These are phyloP conservation scores for Drosophila emarginata DNA, from an alignment of 2,888 invertebrate species.

Conservation along the genomic window DNA sequence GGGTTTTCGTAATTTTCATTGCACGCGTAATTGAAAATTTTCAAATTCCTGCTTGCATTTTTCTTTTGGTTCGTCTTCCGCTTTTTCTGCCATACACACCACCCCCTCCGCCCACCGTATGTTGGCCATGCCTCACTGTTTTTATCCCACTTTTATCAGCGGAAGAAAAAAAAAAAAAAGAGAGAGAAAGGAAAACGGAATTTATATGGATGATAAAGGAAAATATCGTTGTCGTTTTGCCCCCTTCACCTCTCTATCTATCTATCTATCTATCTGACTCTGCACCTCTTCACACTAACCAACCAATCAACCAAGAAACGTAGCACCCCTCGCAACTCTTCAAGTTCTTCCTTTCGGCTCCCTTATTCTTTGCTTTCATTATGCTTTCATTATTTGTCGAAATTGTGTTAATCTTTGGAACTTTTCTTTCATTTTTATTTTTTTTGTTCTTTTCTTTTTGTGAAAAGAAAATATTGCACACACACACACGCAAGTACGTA, in stretches of 20 bases:
- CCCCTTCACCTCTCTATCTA: background rate
- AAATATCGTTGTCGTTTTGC: constrained; percentile 42
- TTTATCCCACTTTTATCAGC: constrained; percentile 48
- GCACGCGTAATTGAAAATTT: constrained; percentile 80
- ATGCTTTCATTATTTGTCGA: constrained; percentile 72
- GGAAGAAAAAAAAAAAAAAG: constrained; percentile 28
- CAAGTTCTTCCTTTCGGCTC: constrained; percentile 5
- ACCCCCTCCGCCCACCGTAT: constrained; percentile 16
- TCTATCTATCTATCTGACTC: constrained; percentile 6
- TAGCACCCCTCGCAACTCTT: constrained; percentile 2
- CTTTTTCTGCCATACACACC: background rate
- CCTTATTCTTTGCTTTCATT: constrained; percentile 51
- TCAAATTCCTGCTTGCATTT: constrained; percentile 78
- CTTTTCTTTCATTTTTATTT: constrained; percentile 43
- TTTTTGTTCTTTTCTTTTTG: constrained; percentile 14
- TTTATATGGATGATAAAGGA: constrained; percentile 72
- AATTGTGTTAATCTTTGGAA: constrained; percentile 72
- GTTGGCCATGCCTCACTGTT: background rate
- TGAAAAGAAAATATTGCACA: constrained; percentile 43
- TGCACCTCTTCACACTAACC: too few relatives aligned
- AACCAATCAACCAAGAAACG: background rate
- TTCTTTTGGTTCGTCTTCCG: constrained; percentile 29
- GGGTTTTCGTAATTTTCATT: constrained; percentile 79
- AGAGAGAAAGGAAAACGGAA: constrained; percentile 37
- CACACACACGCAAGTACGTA: constrained; percentile 14